These are phyloP conservation scores for Leptinotarsa haldemani DNA, from an alignment of 2,888 invertebrate genomes.

Conservation along the genomic window DNA sequence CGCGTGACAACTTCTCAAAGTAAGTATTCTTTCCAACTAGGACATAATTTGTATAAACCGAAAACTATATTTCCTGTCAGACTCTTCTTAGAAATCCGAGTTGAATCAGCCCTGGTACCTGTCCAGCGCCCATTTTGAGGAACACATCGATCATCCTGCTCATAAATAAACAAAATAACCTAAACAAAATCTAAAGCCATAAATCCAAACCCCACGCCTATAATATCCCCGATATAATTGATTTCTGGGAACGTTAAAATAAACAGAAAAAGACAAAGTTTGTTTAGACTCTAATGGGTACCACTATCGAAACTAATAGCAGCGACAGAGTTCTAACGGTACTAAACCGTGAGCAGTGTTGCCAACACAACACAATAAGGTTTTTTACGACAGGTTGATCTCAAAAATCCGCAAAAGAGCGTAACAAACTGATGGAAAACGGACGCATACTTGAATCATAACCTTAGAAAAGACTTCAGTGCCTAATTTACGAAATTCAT, in stretches of 20 bases:
- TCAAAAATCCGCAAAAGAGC: no score
- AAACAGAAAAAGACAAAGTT: not conserved
- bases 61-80: not conserved
- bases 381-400: no score
- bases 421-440: no score
- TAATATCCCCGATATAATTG: not conserved
- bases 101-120: not conserved
- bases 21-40: not conserved
- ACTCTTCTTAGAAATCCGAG: not conserved
- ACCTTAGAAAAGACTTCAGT: no score
- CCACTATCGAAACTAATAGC: not conserved
- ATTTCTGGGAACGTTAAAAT: conserved; percentile 3
- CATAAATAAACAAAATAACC: conserved; percentile 18
- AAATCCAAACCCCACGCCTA: not conserved
- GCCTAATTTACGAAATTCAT: no score
- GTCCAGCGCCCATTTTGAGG: not conserved
- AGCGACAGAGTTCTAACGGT: not conserved
- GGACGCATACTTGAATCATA: no score
- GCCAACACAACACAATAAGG: no score
- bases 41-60: not conserved
- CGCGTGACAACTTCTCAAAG: not conserved
- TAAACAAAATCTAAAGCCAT: not conserved
- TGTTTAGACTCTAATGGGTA: not conserved
- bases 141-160: conserved; percentile 4
- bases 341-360: not conserved